Conservation (phyloP, 2,888 invertebrate genomes). For the Lampropteryx suffumata region DNA sequence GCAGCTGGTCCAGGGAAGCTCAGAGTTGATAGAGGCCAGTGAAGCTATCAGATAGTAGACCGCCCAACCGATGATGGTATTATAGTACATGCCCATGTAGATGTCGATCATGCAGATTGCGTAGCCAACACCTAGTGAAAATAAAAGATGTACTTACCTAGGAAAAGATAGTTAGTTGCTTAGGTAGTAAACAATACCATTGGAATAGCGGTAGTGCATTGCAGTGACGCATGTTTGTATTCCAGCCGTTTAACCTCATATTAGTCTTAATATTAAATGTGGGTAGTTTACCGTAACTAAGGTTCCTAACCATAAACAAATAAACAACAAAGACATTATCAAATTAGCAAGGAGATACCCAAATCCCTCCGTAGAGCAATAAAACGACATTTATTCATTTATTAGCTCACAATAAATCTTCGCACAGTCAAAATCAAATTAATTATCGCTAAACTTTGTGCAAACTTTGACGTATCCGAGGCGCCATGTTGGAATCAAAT, state of each 20-base stretch:
- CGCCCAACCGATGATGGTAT: constrained; percentile 98
- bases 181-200: too few relatives aligned
- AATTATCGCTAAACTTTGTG: constrained; percentile 64
- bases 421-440: constrained; percentile 69
- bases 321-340: too few relatives aligned
- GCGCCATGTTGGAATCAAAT: constrained; percentile 61
- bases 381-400: constrained; percentile 56
- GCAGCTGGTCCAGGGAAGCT: constrained; percentile 94
- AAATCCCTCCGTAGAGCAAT: constrained; percentile 37
- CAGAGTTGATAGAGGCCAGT: constrained; percentile 89
- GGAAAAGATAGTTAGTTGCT: too few relatives aligned
- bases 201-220: too few relatives aligned
- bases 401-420: constrained; percentile 66
- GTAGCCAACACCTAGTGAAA: constrained; percentile 93
- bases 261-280: too few relatives aligned
- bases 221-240: too few relatives aligned
- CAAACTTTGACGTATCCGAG: constrained; percentile 44
- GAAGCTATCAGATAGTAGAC: constrained; percentile 95
- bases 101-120: constrained; percentile 97
- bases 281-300: too few relatives aligned
- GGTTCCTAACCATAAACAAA: background rate
- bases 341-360: too few relatives aligned
- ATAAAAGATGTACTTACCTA: background rate
- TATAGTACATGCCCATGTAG: constrained; percentile 98
- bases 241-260: too few relatives aligned